Evolutionary conservation across 2,113 vertebrate species (phyloP).

Genomic region (Falcunculus frontatus): DNA sequence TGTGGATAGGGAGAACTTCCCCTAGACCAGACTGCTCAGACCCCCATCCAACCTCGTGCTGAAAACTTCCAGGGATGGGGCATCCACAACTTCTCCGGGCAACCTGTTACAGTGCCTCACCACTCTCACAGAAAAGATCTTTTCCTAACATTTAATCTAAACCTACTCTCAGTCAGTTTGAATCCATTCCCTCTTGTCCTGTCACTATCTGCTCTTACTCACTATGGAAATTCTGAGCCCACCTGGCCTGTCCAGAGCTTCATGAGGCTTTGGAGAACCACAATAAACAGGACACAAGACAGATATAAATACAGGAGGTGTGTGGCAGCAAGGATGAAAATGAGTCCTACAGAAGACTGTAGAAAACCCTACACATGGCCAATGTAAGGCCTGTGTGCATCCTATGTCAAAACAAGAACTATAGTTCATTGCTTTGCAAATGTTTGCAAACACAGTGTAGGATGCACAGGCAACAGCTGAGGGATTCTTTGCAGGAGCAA

Average conservation of each 20-base stretch:
- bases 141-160: neutral
- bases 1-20: neutral
- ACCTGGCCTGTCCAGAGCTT: neutral
- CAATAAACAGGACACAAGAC: neutral
- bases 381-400: neutral
- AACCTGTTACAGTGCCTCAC: neutral
- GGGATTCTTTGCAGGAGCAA: neutral
- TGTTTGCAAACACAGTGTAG: neutral
- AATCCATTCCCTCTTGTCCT: neutral
- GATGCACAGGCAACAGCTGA: neutral
- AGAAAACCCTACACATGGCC: neutral
- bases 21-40: neutral
- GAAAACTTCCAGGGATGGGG: neutral
- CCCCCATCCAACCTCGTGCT: neutral
- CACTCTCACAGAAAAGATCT: neutral
- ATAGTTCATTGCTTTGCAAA: neutral
- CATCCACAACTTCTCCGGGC: neutral
- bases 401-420: neutral
- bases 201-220: neutral
- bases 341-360: neutral
- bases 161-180: neutral
- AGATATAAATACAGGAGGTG: rapidly evolving
- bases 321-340: neutral
- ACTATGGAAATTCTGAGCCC: neutral
- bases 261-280: neutral